phyloP scores from a whole-genome alignment of 1,140 invertebrate species.

The Onthophagus taurus region DNA sequence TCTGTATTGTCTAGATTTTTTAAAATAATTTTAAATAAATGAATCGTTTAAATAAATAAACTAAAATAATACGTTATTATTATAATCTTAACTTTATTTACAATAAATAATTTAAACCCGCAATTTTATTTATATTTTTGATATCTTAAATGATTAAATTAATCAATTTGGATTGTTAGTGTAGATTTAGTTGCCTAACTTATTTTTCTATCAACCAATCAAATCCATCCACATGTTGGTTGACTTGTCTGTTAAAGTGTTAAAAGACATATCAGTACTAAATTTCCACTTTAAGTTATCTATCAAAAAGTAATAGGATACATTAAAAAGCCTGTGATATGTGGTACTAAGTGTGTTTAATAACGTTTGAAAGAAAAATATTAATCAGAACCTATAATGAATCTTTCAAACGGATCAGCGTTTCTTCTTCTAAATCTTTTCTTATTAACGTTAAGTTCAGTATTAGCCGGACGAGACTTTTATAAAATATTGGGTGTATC shows the following conservation, averaged over 20 bases:
- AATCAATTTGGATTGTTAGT: neutral
- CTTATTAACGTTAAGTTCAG: conserved; percentile 18
- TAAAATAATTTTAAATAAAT: too few species aligned
- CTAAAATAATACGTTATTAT: too few species aligned
- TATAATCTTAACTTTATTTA: too few species aligned
- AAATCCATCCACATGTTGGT: conserved; percentile 26
- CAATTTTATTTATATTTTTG: too few species aligned
- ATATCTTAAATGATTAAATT: too few species aligned
- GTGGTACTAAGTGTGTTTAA: neutral
- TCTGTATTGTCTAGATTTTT: too few species aligned
- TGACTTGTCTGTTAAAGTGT: conserved; percentile 12
- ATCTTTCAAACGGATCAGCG: conserved; percentile 2
- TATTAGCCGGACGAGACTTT: conserved; percentile 73
- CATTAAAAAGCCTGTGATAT: neutral
- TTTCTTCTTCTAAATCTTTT: conserved; percentile 14
- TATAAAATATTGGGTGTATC: conserved; percentile 88
- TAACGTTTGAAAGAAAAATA: neutral
- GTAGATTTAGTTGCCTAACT: conserved; percentile 8
- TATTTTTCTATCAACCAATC: conserved; percentile 28
- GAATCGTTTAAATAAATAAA: too few species aligned
- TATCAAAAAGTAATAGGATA: neutral
- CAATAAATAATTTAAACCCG: too few species aligned
- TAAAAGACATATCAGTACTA: neutral
- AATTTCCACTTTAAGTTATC: conserved; percentile 3
- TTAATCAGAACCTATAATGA: conserved; percentile 1